Percentiles rank a stretch among this genome's conserved stretches.
Evolutionary conservation across 2,797 vertebrate genomes (phyloP).

Genomic region (Coluber constrictor): DNA sequence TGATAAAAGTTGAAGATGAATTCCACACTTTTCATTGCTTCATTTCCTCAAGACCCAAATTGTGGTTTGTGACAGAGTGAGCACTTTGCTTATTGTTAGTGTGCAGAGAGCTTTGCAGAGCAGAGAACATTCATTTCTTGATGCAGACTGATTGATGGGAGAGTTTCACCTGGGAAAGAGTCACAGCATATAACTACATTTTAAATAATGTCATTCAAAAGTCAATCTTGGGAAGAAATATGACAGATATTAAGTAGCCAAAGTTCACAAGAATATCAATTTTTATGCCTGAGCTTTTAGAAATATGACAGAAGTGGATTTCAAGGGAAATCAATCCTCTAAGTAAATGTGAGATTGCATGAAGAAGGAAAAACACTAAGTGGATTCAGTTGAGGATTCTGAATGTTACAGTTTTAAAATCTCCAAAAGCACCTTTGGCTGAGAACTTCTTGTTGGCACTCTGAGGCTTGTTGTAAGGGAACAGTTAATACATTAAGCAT

Average conservation of each 20-base stretch:
- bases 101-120: conserved; percentile 10
- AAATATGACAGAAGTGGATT: conserved; percentile 62
- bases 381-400: conserved; percentile 16
- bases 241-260: conserved; percentile 64
- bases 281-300: conserved; percentile 61
- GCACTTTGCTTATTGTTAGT: background rate
- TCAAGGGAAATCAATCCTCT: conserved; percentile 53
- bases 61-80: background rate
- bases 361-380: conserved; percentile 19
- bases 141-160: conserved; percentile 62
- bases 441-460: background rate
- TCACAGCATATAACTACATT: conserved; percentile 63
- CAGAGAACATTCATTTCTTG: conserved; percentile 17
- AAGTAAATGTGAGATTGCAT: background rate
- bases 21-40: background rate
- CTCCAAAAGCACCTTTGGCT: background rate
- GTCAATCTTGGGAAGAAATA: conserved; percentile 54
- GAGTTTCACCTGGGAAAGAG: conserved; percentile 64
- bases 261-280: conserved; percentile 63
- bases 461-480: background rate
- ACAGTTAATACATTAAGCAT: background rate
- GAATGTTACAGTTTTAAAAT: background rate
- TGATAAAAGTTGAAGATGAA: background rate
- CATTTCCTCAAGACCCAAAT: background rate
- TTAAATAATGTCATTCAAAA: conserved; percentile 65